phyloP scores from a whole-genome alignment of 2,797 vertebrate genomes.

The Pelobates cultripes region DNA sequence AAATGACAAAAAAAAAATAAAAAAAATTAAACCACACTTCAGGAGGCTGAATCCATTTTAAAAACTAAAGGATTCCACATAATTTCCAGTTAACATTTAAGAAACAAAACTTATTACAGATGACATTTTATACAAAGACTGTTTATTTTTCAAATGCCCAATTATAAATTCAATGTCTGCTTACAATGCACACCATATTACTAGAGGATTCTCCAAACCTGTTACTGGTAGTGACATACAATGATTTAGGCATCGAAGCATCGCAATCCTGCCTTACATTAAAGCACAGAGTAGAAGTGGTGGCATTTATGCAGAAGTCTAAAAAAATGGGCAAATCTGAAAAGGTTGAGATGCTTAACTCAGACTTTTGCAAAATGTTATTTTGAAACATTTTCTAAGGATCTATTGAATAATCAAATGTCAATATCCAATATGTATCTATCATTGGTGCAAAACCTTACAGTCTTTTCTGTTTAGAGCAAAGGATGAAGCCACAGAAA shows the following conservation, averaged over 20 bases:
- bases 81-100: slow-evolving; percentile 13
- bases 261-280: background rate
- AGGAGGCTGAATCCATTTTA: slow-evolving; percentile 25
- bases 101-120: slow-evolving; percentile 20
- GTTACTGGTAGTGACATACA: slow-evolving; percentile 15
- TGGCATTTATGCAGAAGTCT: background rate
- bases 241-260: slow-evolving; percentile 3
- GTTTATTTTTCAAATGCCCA: slow-evolving; percentile 30
- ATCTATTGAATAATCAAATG: background rate
- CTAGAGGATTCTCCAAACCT: slow-evolving; percentile 27
- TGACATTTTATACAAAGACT: slow-evolving; percentile 21
- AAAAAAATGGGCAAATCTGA: slow-evolving; percentile 8
- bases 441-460: too few relatives aligned
- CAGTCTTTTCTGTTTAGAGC: slow-evolving; percentile 17
- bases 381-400: slow-evolving; percentile 1
- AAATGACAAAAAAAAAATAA: slow-evolving; percentile 22
- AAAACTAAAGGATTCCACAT: slow-evolving; percentile 37
- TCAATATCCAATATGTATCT: too few relatives aligned
- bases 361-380: background rate
- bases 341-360: slow-evolving; percentile 5
- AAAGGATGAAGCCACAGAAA: slow-evolving; percentile 13
- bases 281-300: slow-evolving; percentile 4
- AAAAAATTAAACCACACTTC: background rate
- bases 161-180: slow-evolving; percentile 16
- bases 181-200: slow-evolving; percentile 31